phyloP scores from a whole-genome alignment of 2,797 vertebrate genomes.

The Acridotheres tristis region DNA sequence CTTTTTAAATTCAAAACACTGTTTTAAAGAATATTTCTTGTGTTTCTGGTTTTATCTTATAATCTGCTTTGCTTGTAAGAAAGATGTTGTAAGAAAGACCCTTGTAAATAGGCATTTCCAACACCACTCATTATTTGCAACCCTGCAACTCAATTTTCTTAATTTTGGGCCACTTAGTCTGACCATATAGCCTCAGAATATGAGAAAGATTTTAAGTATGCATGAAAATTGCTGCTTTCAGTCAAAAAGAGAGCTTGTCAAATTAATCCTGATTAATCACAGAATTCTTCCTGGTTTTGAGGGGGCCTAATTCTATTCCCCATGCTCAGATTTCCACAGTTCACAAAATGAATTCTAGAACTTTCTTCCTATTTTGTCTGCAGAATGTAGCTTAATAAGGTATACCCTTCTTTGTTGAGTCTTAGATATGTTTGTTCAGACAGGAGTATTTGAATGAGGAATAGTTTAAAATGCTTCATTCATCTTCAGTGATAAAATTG shows the following conservation, averaged over 20 bases:
- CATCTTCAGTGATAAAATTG: conserved; percentile 3
- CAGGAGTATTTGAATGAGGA: not conserved
- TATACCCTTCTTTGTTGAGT: not conserved
- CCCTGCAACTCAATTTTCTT: not conserved
- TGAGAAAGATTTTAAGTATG: not conserved
- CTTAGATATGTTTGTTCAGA: not conserved
- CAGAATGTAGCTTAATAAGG: not conserved
- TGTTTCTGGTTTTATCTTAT: not conserved
- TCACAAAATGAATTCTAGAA: not conserved
- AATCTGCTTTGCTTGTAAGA: not conserved
- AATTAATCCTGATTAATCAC: not conserved
- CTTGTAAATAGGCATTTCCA: not conserved
- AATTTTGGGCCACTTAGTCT: not conserved
- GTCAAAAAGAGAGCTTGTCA: fast-evolving
- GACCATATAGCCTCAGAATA: not conserved
- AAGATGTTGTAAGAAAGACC: not conserved
- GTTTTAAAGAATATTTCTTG: not conserved
- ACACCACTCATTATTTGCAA: not conserved
- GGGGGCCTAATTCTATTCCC: not conserved
- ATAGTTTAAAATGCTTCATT: not conserved
- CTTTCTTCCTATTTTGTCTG: not conserved
- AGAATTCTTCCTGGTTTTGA: not conserved
- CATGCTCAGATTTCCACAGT: not conserved
- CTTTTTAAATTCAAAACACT: not conserved
- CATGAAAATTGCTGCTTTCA: not conserved